Evolutionary conservation across 2,888 invertebrate genomes (phyloP).

Genomic region (Dolichomitus sp.): DNA sequence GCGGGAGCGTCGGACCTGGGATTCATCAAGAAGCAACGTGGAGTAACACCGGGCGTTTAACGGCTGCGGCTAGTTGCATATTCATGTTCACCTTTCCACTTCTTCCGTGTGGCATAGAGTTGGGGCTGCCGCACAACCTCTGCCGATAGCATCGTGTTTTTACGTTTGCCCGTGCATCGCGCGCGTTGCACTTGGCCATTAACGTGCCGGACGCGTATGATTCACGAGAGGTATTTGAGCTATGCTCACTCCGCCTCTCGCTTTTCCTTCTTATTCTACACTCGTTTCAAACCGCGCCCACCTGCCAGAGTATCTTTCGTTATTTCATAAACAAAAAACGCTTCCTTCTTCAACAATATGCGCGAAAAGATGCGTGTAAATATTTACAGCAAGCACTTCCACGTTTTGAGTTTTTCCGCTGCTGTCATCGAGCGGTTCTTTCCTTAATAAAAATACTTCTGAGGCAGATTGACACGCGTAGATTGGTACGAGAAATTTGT

Average conservation of each 20-base stretch:
- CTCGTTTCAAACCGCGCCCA: slow-evolving; percentile 43
- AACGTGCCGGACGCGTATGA: slow-evolving; percentile 69
- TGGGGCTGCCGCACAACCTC: slow-evolving; percentile 70
- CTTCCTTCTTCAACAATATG: slow-evolving; percentile 31
- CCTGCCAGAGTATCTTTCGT: slow-evolving; percentile 8
- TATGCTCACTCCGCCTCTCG: slow-evolving; percentile 65
- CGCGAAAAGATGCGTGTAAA: slow-evolving; percentile 34
- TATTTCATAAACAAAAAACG: slow-evolving; percentile 54
- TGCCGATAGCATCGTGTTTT: slow-evolving; percentile 76
- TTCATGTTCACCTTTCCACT: slow-evolving; percentile 78
- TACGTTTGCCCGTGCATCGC: slow-evolving; percentile 58
- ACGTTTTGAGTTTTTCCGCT: not conserved
- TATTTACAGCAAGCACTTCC: slow-evolving; percentile 38
- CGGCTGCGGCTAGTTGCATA: slow-evolving; percentile 81
- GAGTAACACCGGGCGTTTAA: slow-evolving; percentile 79
- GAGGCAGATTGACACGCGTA: not conserved
- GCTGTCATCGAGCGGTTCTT: not conserved
- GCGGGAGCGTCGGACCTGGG: slow-evolving; percentile 61
- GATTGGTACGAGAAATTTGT: not conserved
- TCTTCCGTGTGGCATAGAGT: slow-evolving; percentile 53
- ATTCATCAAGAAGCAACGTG: slow-evolving; percentile 78
- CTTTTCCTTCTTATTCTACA: slow-evolving; percentile 50
- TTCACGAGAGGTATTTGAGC: slow-evolving; percentile 68
- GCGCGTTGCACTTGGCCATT: slow-evolving; percentile 68
- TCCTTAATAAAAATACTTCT: not conserved